A percentile compares a stretch with the other conserved stretches of the same genome.
Evolutionary conservation across 2,113 vertebrate species (phyloP).

Genomic region (Vicugna pacos): DNA sequence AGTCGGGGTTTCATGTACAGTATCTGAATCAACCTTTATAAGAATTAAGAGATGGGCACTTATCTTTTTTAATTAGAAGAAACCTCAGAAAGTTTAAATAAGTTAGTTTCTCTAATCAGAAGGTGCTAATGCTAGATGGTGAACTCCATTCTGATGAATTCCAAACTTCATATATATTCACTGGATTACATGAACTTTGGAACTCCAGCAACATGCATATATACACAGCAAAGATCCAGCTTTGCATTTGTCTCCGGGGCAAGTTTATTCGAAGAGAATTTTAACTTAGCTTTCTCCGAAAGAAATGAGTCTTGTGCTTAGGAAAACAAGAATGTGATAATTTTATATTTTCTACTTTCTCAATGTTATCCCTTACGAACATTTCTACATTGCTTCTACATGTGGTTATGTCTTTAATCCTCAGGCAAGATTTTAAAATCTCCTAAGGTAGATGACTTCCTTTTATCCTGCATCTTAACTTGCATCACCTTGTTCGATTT

Average conservation of each 20-base stretch:
- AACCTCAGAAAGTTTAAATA: conserved; percentile 6
- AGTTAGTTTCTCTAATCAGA: background rate
- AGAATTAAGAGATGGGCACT: background rate
- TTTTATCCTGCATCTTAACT: background rate
- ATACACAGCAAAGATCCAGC: background rate
- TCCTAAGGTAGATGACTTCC: background rate
- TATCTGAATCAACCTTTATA: background rate
- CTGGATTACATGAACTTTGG: background rate
- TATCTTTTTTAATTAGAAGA: background rate
- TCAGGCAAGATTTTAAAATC: background rate
- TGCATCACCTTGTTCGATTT: background rate
- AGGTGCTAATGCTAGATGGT: background rate
- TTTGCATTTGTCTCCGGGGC: background rate
- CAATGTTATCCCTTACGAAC: background rate
- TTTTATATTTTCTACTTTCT: background rate
- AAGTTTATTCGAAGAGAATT: background rate
- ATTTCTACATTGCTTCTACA: background rate
- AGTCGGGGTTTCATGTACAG: background rate
- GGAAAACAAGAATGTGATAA: background rate
- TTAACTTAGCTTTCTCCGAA: background rate
- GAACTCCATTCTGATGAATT: background rate
- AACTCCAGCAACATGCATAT: background rate
- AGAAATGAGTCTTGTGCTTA: background rate
- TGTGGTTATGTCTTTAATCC: background rate
- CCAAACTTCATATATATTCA: background rate